Percentiles rank a stretch among this genome's conserved stretches.
phyloP scores from a whole-genome alignment of 2,888 invertebrate species.

The Phytoseiulus persimilis region DNA sequence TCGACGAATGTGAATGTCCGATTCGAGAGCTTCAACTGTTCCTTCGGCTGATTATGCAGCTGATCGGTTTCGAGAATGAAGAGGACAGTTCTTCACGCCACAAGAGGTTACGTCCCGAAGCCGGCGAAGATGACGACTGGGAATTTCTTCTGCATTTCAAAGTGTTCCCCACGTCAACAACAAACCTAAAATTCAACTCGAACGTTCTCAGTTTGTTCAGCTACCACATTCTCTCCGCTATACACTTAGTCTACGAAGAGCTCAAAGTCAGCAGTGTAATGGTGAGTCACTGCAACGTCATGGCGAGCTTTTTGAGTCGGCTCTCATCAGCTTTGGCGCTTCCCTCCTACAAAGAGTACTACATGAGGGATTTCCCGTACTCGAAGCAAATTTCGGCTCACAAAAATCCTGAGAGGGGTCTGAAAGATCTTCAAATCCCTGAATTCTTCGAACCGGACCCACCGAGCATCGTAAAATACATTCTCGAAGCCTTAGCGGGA shows the following conservation, averaged over 20 bases:
- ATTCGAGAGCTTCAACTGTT: conserved; percentile 20
- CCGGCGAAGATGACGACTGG: conserved; percentile 21
- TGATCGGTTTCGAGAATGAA: conserved; percentile 12
- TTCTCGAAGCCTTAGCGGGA: neutral
- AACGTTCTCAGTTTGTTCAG: conserved; percentile 13
- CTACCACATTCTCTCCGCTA: conserved; percentile 13
- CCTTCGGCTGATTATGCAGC: neutral
- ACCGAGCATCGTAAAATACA: conserved; percentile 10
- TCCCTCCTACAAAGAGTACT: neutral
- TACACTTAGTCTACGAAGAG: conserved; percentile 26
- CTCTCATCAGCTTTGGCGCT: conserved; percentile 7
- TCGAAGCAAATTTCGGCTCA: neutral
- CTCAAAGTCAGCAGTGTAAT: conserved; percentile 12
- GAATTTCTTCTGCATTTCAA: conserved; percentile 11
- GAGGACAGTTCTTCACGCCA: neutral
- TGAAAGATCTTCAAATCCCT: conserved; percentile 23
- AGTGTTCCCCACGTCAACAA: neutral
- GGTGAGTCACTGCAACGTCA: conserved; percentile 17
- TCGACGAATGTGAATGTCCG: neutral
- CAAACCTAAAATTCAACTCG: neutral
- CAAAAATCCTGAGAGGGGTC: conserved; percentile 20
- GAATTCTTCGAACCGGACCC: conserved; percentile 30
- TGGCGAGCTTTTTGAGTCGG: conserved; percentile 18
- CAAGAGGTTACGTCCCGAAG: neutral
- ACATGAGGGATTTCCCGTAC: neutral